Base-by-base conservation (phyloP, 2,113 vertebrate genomes). In the Chaetodon auriga region DNA sequence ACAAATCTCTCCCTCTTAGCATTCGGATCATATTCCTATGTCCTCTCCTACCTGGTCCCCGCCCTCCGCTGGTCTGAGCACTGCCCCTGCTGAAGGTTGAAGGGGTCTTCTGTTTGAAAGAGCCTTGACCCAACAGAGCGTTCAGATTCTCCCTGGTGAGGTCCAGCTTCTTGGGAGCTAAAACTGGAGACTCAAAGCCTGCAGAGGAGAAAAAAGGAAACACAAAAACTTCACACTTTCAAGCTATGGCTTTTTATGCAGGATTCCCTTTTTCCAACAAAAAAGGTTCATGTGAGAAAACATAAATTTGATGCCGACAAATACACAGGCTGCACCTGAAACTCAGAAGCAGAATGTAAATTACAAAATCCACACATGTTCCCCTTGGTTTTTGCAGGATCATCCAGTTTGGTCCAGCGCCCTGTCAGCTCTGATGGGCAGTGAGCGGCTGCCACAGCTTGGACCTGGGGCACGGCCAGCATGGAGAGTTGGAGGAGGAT, bases 71-170 rank as follows among this genome's bases (percentile, higher is more conserved):
- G 61, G 95, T 94, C 75, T 97, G 97, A 79, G 88, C 79, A 65
- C 90, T 96, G 84, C 92, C 94, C 76, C 95, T 94, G 86, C 77
- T 96, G 70, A 97, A 95, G 74, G 93, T 86, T 0, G 92, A 90
- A 10, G 87, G 15, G 6, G 74, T 75, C 91, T 91, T 97, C 91
- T 80, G 91, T 74, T 84, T 96, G 91, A 94, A 92, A 75, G 87
- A 93, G 66, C 88, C 95, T 74, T 95, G 96, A 85, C 90, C 94
- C 30, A 92, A 79, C 45, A 96, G 91, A 65, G 90, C 90, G 48
- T 92, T 91, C 83, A 96, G 95, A 41, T 97, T 97, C 86, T 99
- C 97, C 89, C 88, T 97, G 46, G 92, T 70, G 1, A 95, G 93
- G 49, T 97, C 96, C 82, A 94, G 61, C 75, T 96, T 95, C 79